Percentiles rank a stretch among this genome's conserved stretches.
phyloP scores from a whole-genome alignment of 2,113 vertebrate genomes.

The Callipepla californica region DNA sequence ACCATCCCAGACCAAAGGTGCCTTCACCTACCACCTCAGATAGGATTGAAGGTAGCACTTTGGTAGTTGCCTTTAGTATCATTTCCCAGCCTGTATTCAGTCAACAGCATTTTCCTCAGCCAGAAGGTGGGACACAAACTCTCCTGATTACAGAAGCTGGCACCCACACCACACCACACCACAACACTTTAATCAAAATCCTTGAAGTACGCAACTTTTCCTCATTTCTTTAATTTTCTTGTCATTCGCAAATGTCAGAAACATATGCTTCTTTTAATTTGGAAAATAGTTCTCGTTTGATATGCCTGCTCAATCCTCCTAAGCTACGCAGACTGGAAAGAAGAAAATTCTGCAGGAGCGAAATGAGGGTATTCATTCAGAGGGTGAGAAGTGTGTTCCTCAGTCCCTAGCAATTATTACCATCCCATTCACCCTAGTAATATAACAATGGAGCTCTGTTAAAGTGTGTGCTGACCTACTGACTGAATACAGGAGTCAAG shows the following conservation, averaged over 20 bases:
- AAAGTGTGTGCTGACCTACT: slow-evolving; percentile 34
- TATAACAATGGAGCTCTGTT: slow-evolving; percentile 67
- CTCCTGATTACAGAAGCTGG: neutral
- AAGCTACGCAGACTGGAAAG: neutral
- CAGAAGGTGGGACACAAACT: neutral
- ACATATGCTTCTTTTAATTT: neutral
- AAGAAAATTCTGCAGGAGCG: slow-evolving; percentile 37
- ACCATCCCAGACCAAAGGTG: neutral
- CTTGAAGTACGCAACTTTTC: neutral
- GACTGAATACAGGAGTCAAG: slow-evolving; percentile 59
- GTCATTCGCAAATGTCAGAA: neutral
- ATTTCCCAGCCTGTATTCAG: neutral
- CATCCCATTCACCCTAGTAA: slow-evolving; percentile 32
- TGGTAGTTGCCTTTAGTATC: neutral
- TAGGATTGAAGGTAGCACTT: neutral
- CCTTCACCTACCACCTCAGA: neutral
- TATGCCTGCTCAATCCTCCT: neutral
- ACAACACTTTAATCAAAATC: neutral
- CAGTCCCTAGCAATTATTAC: slow-evolving; percentile 11
- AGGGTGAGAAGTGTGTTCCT: slow-evolving; percentile 30
- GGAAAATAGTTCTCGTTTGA: neutral
- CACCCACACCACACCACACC: neutral
- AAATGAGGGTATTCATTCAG: slow-evolving; percentile 34
- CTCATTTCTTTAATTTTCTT: neutral
- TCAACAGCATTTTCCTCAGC: neutral